Base-by-base conservation (phyloP, 2,797 vertebrate genomes). In the Clarias laeviceps region DNA sequence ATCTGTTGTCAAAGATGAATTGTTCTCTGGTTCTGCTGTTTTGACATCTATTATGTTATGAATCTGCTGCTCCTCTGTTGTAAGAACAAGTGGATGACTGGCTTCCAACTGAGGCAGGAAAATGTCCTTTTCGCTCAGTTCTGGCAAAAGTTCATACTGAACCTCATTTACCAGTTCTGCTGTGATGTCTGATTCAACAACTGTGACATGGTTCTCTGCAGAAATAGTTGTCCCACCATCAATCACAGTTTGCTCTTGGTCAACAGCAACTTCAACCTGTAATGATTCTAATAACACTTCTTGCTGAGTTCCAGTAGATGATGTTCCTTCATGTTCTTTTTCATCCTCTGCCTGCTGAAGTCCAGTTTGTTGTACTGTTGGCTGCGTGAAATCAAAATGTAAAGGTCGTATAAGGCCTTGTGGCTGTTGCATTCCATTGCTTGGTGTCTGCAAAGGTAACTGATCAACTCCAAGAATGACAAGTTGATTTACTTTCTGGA, bases 401-500 rank as follows among this genome's bases (percentile, higher is more conserved):
- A 89, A 72, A 9, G 84, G 86, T 85, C 91, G 91, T 65, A 89
- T 80, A 29, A 89, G 62, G 18, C 89, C 89, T 18, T 92, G 86
- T n/a, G 91, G 14, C 87, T 92, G 90, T 50, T 92, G 93, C 32
- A 93, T 88, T 80, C 92, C 92, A 62, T 92, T 84, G 2, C 91
- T 91, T 66, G 91, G 90, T 7, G 92, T 91, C 83, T 94, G 61
- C 62, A 90, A 92, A 2, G 94, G 93, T 68, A 95, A 89, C 88
- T 94, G 94, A 76, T 89, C 87, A 8, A 82, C 27, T 18, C 94
- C 94, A 84, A 95, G 27, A 66, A 96, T 93, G 18, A 95, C 94
- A 64, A 96, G 91, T 88, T 96, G 94, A 81, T 95, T 95, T 24
- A 95, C 95, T 90, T 93, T 95, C 82, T 95, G 94, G 12, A 96